Percentiles rank a stretch among this genome's conserved stretches.
These are phyloP conservation scores for Thaleichthys pacificus DNA, from an alignment of 2,797 vertebrate genomes.

Conservation along the genomic window DNA sequence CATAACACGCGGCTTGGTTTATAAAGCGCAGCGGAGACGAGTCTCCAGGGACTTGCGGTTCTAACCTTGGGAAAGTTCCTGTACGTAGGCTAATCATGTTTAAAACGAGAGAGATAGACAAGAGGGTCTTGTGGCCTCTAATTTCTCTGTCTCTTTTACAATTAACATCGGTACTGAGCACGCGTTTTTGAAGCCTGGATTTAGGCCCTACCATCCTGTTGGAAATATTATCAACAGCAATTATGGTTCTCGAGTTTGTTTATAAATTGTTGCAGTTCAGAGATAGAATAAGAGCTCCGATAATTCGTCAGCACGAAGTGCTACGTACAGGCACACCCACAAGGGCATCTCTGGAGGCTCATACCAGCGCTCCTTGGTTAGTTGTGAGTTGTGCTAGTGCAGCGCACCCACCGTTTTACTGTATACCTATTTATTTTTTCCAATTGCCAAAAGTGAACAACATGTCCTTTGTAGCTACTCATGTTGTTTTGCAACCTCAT, in stretches of 20 bases:
- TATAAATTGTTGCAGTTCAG: conserved; percentile 36
- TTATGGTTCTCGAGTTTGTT: conserved; percentile 37
- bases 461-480: neutral
- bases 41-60: conserved; percentile 1
- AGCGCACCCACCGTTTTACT: neutral
- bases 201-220: conserved; percentile 11
- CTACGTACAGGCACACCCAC: conserved; percentile 14
- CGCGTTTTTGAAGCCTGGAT: conserved; percentile 21
- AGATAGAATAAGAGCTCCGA: conserved; percentile 31
- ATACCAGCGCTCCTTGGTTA: neutral
- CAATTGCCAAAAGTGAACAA: too few relatives aligned
- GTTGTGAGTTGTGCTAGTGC: neutral
- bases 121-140: too few relatives aligned
- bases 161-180: conserved; percentile 25
- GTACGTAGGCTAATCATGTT: neutral
- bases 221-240: conserved; percentile 6
- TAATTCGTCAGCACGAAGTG: conserved; percentile 20
- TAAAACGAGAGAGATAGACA: neutral
- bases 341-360: conserved; percentile 21
- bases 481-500: neutral
- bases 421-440: too few relatives aligned
- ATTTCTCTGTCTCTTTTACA: conserved; percentile 1
- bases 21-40: neutral
- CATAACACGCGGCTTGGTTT: neutral
- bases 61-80: neutral